These are phyloP conservation scores for Ochotona princeps DNA, from an alignment of 2,113 vertebrate species.

Conservation along the genomic window DNA sequence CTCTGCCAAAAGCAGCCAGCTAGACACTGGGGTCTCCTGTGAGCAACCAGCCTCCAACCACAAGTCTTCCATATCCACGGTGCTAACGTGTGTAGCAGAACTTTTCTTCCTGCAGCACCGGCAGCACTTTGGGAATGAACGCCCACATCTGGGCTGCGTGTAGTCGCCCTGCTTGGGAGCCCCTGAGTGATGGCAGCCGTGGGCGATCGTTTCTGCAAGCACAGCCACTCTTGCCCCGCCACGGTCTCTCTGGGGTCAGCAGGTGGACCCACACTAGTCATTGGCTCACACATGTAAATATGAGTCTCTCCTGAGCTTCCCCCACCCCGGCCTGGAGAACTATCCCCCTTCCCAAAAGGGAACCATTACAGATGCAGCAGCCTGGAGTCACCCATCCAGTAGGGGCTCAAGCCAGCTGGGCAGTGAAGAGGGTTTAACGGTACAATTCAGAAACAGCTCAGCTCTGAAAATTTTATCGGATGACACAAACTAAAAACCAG, in stretches of 20 bases:
- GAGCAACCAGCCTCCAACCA: background rate
- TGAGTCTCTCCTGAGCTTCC: background rate
- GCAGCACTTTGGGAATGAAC: background rate
- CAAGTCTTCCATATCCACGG: background rate
- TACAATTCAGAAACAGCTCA: conserved; percentile 51
- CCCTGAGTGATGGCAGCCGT: background rate
- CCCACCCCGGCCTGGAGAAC: background rate
- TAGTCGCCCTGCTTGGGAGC: background rate
- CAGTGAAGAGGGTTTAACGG: conserved; percentile 45
- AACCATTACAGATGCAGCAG: background rate
- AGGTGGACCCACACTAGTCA: background rate
- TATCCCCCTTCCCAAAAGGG: background rate
- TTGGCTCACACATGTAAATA: background rate
- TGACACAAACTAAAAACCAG: background rate
- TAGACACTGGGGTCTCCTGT: background rate
- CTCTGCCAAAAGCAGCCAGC: background rate
- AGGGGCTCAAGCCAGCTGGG: conserved; percentile 43
- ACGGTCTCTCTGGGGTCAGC: background rate
- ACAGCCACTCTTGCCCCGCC: background rate
- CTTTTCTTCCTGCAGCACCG: background rate
- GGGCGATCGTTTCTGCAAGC: background rate
- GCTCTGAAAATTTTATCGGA: conserved; percentile 51
- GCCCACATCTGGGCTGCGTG: background rate
- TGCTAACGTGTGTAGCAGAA: background rate
- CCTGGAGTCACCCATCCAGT: background rate